Evolutionary conservation across 2,888 invertebrate species (phyloP).

Genomic region (Drosophila falleni): DNA sequence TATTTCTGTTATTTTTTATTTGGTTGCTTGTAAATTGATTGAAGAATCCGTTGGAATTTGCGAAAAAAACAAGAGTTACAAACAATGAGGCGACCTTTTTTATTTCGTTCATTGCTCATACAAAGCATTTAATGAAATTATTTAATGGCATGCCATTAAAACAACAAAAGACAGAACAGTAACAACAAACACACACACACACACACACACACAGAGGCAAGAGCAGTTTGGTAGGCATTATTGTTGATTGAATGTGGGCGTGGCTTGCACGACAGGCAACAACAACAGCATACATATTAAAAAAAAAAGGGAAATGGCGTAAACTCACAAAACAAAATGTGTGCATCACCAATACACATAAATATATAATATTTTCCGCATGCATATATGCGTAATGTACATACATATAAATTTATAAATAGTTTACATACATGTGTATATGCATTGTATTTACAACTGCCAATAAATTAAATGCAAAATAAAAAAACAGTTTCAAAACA

Average conservation of each 20-base stretch:
- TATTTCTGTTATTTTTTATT: conserved; percentile 19
- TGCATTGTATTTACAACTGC: conserved; percentile 64
- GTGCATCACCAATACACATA: conserved; percentile 36
- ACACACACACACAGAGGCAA: conserved; percentile 8
- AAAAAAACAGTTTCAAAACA: conserved; percentile 58
- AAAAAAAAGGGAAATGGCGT: neutral
- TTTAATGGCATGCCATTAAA: conserved; percentile 77
- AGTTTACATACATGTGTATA: conserved; percentile 42
- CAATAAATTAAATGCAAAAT: conserved; percentile 55
- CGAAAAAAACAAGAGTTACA: conserved; percentile 27
- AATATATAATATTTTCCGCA: conserved; percentile 65
- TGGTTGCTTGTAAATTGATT: conserved; percentile 43
- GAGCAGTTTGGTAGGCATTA: conserved; percentile 34
- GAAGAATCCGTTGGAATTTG: conserved; percentile 53
- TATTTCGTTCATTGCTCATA: conserved; percentile 47
- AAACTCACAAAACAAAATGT: conserved; percentile 42
- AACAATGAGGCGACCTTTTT: conserved; percentile 57
- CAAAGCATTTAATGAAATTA: conserved; percentile 78
- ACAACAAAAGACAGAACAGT: conserved; percentile 62
- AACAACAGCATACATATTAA: conserved; percentile 15
- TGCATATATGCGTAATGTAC: conserved; percentile 43
- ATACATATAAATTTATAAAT: conserved; percentile 45
- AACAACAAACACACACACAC: conserved; percentile 20
- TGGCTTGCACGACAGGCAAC: conserved; percentile 29
- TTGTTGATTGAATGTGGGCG: conserved; percentile 66